Conservation (phyloP, 2,797 vertebrate genomes). For the Danio kyathit region DNA sequence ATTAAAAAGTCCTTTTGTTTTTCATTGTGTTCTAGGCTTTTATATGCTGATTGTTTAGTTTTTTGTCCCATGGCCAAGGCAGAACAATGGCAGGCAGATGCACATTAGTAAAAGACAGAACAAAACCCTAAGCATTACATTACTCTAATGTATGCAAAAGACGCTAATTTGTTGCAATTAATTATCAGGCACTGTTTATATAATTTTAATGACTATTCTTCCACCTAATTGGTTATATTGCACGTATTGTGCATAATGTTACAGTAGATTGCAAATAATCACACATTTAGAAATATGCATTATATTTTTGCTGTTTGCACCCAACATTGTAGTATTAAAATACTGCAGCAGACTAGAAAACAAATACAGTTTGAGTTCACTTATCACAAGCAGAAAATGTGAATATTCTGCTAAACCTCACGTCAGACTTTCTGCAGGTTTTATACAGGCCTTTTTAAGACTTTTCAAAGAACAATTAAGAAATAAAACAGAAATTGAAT, state of each 20-base stretch:
- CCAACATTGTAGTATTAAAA: too few species aligned
- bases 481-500: too few species aligned
- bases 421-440: too few species aligned
- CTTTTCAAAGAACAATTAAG: too few species aligned
- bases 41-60: conserved; percentile 33
- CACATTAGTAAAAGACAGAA: conserved; percentile 11
- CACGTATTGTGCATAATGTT: not conserved
- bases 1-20: conserved; percentile 39
- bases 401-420: too few species aligned
- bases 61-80: conserved; percentile 24
- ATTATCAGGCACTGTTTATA: not conserved
- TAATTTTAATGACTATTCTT: not conserved
- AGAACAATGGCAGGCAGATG: conserved; percentile 16
- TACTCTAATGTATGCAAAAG: conserved; percentile 12
- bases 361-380: not conserved
- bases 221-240: not conserved
- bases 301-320: not conserved
- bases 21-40: conserved; percentile 29
- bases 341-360: not conserved
- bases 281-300: not conserved
- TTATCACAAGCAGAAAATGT: not conserved
- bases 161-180: not conserved
- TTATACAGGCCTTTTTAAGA: too few species aligned
- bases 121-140: not conserved
- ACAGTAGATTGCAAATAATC: not conserved